A percentile compares a stretch with the other conserved stretches of the same genome.
phyloP scores from a whole-genome alignment of 2,113 vertebrate species.

The Furnarius figulus region DNA sequence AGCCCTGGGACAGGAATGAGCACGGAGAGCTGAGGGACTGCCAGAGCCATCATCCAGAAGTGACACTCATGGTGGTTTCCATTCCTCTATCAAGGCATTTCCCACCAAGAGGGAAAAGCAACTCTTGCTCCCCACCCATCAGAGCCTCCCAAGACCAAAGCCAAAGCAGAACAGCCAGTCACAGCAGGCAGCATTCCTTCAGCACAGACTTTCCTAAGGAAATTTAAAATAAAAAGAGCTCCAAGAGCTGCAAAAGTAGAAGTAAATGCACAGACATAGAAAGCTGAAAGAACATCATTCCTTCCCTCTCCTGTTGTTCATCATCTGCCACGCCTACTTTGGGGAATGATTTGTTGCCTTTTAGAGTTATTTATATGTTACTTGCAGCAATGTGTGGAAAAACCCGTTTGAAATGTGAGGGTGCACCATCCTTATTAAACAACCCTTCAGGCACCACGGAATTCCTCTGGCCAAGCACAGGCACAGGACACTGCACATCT shows the following conservation, averaged over 20 bases:
- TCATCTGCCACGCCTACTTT: neutral
- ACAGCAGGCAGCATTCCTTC: neutral
- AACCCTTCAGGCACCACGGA: neutral
- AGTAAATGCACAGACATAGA: neutral
- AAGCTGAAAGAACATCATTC: neutral
- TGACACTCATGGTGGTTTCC: neutral
- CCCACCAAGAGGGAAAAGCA: neutral
- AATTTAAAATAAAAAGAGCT: neutral
- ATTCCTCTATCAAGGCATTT: neutral
- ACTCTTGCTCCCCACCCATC: neutral
- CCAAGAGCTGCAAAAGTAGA: neutral
- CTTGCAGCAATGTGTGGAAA: neutral
- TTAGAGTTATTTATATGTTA: neutral
- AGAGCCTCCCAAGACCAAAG: neutral
- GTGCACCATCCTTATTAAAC: neutral
- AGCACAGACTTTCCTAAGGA: neutral
- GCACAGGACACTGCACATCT: fast-evolving
- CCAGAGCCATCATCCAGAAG: neutral
- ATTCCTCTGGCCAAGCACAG: neutral
- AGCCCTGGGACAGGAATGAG: neutral
- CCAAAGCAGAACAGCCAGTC: neutral
- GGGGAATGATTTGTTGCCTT: neutral
- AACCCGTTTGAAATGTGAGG: neutral
- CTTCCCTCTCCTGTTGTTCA: neutral
- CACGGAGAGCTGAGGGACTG: neutral